phyloP scores from a whole-genome alignment of 2,888 invertebrate species.

The Pollenia angustigena region DNA sequence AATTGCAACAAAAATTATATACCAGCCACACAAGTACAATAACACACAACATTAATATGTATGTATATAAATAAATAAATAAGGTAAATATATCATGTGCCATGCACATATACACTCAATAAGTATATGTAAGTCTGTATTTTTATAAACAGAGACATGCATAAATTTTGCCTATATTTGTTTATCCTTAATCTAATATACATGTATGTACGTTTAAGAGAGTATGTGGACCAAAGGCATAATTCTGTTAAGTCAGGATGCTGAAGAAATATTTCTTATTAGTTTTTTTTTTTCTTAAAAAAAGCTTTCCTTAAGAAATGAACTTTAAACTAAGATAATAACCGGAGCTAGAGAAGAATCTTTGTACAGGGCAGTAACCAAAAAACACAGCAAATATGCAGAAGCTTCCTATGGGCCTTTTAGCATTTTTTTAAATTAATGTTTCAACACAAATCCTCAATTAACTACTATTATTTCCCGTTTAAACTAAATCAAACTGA shows the following conservation, averaged over 20 bases:
- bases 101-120: not conserved
- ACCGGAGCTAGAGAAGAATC: no score
- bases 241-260: constrained; percentile 25
- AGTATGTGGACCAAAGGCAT: not conserved
- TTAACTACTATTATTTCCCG: no score
- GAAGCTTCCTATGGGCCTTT: no score
- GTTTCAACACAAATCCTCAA: no score
- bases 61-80: not conserved
- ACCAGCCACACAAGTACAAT: constrained; percentile 1
- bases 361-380: no score
- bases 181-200: constrained; percentile 25
- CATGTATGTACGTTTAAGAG: not conserved
- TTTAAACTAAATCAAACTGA: no score
- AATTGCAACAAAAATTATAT: constrained; percentile 46
- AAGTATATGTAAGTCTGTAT: not conserved
- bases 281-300: constrained; percentile 30
- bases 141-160: constrained; percentile 27
- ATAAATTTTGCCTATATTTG: constrained; percentile 41
- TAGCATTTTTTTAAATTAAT: no score
- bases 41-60: not conserved
- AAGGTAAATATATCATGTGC: constrained; percentile 57
- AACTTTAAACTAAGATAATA: not conserved
- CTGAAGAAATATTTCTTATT: constrained; percentile 58
- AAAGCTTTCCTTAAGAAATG: constrained; percentile 2
- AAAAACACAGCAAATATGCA: no score